Conservation (phyloP, 2,888 invertebrate genomes). For the Luperina testacea region DNA sequence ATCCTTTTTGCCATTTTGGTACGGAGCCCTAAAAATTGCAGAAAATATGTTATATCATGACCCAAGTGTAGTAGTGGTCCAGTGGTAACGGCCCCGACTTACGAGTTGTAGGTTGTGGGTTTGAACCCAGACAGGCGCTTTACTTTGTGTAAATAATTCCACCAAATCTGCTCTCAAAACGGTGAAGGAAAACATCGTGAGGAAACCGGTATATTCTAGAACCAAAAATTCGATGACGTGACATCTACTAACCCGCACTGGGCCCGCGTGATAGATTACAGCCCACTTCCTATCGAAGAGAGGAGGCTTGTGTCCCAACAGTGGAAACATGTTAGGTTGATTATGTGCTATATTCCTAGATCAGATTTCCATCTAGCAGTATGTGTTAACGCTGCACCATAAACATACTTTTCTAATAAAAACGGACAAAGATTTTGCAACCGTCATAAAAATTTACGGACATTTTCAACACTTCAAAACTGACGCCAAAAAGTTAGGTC, state of each 20-base stretch:
- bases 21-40: too few species aligned
- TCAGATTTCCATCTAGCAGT: background rate
- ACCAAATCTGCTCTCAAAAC: background rate
- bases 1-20: too few species aligned
- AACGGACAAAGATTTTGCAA: conserved; percentile 4
- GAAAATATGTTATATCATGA: background rate
- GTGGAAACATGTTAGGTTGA: background rate
- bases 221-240: background rate
- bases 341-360: background rate
- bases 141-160: background rate
- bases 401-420: background rate
- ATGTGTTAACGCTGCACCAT: background rate
- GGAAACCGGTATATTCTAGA: background rate
- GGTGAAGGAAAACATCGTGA: background rate
- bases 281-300: background rate
- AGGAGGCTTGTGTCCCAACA: background rate
- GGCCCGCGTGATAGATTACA: background rate
- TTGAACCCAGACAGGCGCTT: background rate
- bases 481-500: conserved; percentile 50
- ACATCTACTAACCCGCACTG: background rate
- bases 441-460: background rate
- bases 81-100: background rate
- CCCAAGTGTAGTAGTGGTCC: background rate
- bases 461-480: conserved; percentile 28
- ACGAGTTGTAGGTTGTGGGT: background rate